These are phyloP conservation scores for Enteromius viviparus DNA, from an alignment of 2,797 vertebrate species.

Conservation along the genomic window DNA sequence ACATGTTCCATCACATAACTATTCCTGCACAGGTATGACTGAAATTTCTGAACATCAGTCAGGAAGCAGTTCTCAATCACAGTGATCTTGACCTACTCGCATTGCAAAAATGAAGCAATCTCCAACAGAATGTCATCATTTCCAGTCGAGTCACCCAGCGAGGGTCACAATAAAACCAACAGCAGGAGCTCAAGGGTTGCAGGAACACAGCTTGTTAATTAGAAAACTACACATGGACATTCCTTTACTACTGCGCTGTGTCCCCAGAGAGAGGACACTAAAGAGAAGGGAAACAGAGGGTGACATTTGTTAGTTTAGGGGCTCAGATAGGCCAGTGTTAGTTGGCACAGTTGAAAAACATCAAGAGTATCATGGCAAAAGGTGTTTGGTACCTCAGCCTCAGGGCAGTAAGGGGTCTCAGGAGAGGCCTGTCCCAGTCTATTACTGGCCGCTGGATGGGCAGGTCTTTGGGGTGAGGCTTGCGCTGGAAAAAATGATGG, in stretches of 20 bases:
- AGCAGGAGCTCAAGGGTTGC: slow-evolving; percentile 18
- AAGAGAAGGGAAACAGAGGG: slow-evolving; percentile 56
- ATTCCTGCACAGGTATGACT: background rate
- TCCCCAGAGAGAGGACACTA: slow-evolving; percentile 42
- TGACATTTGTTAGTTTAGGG: slow-evolving; percentile 62
- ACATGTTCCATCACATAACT: background rate
- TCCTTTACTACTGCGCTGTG: slow-evolving; percentile 22
- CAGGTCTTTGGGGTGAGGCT: slow-evolving; percentile 51
- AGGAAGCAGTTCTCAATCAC: background rate
- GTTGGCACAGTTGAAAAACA: slow-evolving; percentile 58
- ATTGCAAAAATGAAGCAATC: background rate
- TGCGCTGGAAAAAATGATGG: slow-evolving; percentile 59
- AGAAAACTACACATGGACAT: slow-evolving; percentile 26
- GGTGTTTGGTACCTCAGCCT: slow-evolving; percentile 36
- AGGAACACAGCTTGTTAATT: slow-evolving; percentile 30
- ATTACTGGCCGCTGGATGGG: slow-evolving; percentile 49
- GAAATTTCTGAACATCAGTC: background rate
- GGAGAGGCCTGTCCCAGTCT: slow-evolving; percentile 55
- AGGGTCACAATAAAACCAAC: slow-evolving; percentile 31
- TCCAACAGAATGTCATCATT: slow-evolving; percentile 1
- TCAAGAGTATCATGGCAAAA: slow-evolving; percentile 55
- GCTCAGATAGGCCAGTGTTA: slow-evolving; percentile 38
- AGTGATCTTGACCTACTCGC: background rate
- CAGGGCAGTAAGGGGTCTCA: slow-evolving; percentile 42
- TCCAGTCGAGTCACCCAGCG: background rate